phyloP scores from a whole-genome alignment of 2,888 invertebrate species.

The Zootermopsis nevadensis region DNA sequence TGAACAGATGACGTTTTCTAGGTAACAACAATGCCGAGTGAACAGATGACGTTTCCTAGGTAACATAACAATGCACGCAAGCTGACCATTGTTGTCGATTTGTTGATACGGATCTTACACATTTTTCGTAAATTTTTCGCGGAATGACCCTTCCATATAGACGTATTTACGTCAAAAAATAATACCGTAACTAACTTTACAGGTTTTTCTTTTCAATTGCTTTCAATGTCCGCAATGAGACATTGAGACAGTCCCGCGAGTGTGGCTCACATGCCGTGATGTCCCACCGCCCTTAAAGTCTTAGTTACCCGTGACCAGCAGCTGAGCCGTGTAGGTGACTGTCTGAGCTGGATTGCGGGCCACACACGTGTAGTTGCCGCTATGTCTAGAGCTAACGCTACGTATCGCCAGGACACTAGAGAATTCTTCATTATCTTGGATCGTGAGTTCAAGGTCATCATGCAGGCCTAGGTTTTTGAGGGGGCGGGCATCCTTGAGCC shows the following conservation, averaged over 20 bases:
- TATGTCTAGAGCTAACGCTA: slow-evolving; percentile 56
- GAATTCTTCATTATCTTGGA: slow-evolving; percentile 54
- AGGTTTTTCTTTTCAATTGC: too few relatives aligned
- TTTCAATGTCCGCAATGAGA: too few relatives aligned
- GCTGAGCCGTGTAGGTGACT: slow-evolving; percentile 67
- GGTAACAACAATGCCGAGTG: too few relatives aligned
- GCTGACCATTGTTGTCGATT: too few relatives aligned
- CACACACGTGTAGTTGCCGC: slow-evolving; percentile 73
- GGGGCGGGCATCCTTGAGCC: slow-evolving; percentile 60
- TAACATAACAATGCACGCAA: too few relatives aligned
- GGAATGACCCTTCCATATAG: too few relatives aligned
- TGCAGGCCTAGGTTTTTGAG: slow-evolving; percentile 48
- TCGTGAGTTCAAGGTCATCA: slow-evolving; percentile 54
- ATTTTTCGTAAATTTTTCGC: too few relatives aligned
- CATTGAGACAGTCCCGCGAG: slow-evolving; percentile 11
- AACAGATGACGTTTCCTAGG: too few relatives aligned
- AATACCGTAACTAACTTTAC: too few relatives aligned
- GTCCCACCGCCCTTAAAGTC: slow-evolving; percentile 16
- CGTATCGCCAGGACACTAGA: slow-evolving; percentile 55
- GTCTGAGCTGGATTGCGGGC: slow-evolving; percentile 69
- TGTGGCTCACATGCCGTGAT: slow-evolving; percentile 36
- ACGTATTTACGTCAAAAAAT: too few relatives aligned
- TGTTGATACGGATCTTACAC: too few relatives aligned
- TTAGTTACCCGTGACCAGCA: slow-evolving; percentile 75
- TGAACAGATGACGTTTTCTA: too few relatives aligned